Evolutionary conservation across 2,888 invertebrate species (phyloP).

Genomic region (Hipparchia semele): DNA sequence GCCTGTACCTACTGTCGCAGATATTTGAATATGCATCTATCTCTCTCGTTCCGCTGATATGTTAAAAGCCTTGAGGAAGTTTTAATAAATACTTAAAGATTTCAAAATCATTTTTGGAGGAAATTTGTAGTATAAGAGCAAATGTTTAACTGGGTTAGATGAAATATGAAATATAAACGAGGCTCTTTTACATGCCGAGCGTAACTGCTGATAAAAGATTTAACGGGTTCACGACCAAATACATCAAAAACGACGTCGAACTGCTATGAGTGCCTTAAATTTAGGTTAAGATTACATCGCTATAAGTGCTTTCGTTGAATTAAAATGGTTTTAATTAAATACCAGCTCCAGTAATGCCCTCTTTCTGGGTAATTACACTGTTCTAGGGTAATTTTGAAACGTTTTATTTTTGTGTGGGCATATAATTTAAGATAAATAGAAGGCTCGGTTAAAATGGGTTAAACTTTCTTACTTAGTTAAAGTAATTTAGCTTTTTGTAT

Average conservation of each 20-base stretch:
- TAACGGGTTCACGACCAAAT: constrained; percentile 57
- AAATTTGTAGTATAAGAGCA: constrained; percentile 24
- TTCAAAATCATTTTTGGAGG: constrained; percentile 8
- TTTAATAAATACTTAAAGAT: not conserved
- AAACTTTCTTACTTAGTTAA: not conserved
- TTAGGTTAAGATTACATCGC: constrained; percentile 49
- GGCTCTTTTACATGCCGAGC: constrained; percentile 46
- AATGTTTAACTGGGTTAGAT: constrained; percentile 34
- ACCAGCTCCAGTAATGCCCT: constrained; percentile 14
- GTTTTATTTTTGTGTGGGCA: constrained; percentile 10
- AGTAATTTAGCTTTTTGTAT: no score
- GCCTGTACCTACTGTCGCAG: no score
- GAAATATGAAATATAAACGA: constrained; percentile 44
- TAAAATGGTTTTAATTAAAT: constrained; percentile 43
- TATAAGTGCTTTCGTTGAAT: constrained; percentile 40
- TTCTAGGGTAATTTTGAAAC: constrained; percentile 10
- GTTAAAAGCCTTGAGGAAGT: not conserved
- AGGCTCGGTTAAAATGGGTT: not conserved
- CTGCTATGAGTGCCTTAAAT: constrained; percentile 54
- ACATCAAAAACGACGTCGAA: constrained; percentile 56
- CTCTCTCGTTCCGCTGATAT: not conserved
- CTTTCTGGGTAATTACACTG: not conserved
- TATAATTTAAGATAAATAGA: constrained; percentile 7
- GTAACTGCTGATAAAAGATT: constrained; percentile 64
- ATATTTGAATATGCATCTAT: no score